phyloP scores from a whole-genome alignment of 2,888 invertebrate genomes.

The Aelia acuminata region DNA sequence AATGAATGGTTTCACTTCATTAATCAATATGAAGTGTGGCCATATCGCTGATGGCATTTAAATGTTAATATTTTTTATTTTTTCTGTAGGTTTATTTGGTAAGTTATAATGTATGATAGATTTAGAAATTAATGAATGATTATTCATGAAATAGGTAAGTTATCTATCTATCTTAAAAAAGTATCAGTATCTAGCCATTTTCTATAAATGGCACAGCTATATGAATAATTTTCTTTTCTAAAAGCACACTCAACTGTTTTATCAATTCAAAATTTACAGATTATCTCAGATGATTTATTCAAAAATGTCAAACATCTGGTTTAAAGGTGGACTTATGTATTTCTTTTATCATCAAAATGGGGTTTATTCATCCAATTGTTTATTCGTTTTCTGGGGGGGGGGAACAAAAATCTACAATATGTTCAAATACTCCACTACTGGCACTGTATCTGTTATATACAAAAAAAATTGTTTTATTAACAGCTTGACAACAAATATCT shows the following conservation, averaged over 20 bases:
- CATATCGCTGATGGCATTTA: background rate
- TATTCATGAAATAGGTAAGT: background rate
- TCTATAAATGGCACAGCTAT: slow-evolving; percentile 9
- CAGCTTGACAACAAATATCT: too few species aligned
- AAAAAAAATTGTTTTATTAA: too few species aligned
- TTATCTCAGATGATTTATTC: background rate
- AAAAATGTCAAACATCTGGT: background rate
- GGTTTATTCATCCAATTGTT: too few species aligned
- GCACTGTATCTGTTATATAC: too few species aligned
- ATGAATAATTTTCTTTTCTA: slow-evolving; percentile 23
- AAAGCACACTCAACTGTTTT: slow-evolving; percentile 48
- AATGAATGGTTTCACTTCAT: background rate
- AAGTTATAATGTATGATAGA: background rate
- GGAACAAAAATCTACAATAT: too few species aligned
- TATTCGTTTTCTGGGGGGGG: background rate
- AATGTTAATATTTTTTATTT: background rate
- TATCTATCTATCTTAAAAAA: background rate
- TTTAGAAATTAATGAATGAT: background rate
- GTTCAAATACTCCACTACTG: too few species aligned
- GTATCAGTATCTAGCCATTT: slow-evolving; percentile 29
- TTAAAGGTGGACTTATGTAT: too few species aligned
- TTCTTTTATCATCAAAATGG: too few species aligned
- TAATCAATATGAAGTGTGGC: background rate
- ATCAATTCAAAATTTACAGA: slow-evolving; percentile 9
- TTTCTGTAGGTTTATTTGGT: slow-evolving; percentile 5